Percentiles rank a stretch among this genome's conserved stretches.
Evolutionary conservation across 2,797 vertebrate species (phyloP).

Genomic region (Dallia pectoralis): DNA sequence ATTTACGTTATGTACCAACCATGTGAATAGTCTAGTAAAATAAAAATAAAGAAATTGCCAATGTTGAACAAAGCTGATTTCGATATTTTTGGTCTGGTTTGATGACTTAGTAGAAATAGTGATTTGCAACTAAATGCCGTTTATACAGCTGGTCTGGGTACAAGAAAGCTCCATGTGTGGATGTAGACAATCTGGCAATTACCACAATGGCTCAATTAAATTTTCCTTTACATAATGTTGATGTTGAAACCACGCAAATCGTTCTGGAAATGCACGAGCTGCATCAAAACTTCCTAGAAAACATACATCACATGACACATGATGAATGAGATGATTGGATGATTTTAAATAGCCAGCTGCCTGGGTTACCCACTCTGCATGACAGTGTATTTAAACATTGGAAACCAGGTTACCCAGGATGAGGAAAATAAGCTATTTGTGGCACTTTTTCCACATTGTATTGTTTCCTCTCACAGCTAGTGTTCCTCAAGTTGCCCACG

Average conservation of each 20-base stretch:
- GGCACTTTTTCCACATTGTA: constrained; percentile 77
- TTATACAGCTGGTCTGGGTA: not conserved
- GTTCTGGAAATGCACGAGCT: constrained; percentile 13
- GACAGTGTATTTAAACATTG: constrained; percentile 32
- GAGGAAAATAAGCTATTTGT: constrained; percentile 70
- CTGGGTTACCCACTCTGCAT: constrained; percentile 19
- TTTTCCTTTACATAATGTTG: constrained; percentile 40
- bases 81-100: not conserved
- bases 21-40: too few species aligned
- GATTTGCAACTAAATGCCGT: not conserved
- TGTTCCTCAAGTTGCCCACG: constrained; percentile 53
- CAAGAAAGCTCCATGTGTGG: not conserved
- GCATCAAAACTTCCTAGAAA: not conserved
- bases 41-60: not conserved
- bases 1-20: not conserved
- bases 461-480: constrained; percentile 11
- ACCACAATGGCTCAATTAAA: constrained; percentile 22
- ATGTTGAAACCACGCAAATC: constrained; percentile 21
- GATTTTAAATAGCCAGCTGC: constrained; percentile 25
- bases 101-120: not conserved
- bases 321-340: constrained; percentile 24
- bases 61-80: not conserved
- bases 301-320: constrained; percentile 14
- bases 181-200: constrained; percentile 4
- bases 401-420: constrained; percentile 60